Conservation (phyloP, 2,888 invertebrate genomes). For the Cataglyphis livida region DNA sequence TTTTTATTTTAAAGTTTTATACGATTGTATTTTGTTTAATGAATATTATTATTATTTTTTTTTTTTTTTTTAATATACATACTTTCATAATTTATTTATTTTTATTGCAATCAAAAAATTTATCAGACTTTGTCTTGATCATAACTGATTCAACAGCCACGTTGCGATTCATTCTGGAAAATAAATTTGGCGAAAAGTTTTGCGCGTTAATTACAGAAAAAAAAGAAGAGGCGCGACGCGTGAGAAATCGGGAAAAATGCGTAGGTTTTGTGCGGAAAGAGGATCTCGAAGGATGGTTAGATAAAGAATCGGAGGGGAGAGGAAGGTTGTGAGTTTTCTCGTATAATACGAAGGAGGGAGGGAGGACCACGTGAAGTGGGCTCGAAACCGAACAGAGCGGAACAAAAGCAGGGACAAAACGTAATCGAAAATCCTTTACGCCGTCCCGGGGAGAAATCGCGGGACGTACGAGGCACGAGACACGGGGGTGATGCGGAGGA, state of each 20-base stretch:
- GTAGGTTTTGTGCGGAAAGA: neutral
- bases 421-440: slow-evolving; percentile 77
- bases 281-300: neutral
- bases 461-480: slow-evolving; percentile 28
- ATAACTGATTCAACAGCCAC: slow-evolving; percentile 11
- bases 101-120: neutral
- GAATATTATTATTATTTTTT: neutral
- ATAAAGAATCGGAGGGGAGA: slow-evolving; percentile 2
- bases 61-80: neutral
- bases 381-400: slow-evolving; percentile 51
- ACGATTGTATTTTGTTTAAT: neutral
- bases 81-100: neutral
- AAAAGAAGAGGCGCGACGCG: slow-evolving; percentile 8
- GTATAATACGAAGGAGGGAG: neutral
- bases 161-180: neutral
- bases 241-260: neutral
- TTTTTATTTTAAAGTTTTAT: neutral
- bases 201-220: neutral
- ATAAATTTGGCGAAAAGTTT: slow-evolving; percentile 20
- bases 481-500: neutral
- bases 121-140: neutral
- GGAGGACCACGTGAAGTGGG: slow-evolving; percentile 15
- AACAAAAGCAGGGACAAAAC: slow-evolving; percentile 66
- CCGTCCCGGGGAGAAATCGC: slow-evolving; percentile 53
- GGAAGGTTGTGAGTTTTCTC: slow-evolving; percentile 7